Conservation (phyloP, 2,113 vertebrate genomes). For the Callospermophilus lateralis region DNA sequence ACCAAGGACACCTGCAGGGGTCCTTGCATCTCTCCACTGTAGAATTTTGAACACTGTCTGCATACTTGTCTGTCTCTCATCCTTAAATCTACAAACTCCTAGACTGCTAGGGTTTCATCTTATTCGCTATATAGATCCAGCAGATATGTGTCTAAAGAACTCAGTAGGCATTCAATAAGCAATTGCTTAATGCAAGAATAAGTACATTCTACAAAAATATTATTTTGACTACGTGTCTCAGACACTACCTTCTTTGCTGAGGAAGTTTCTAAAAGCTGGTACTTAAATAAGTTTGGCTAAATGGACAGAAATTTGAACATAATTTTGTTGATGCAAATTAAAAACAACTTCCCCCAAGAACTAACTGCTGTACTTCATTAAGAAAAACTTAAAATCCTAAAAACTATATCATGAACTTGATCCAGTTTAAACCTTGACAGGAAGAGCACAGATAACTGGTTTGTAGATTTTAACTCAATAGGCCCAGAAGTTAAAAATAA, state of each 20-base stretch:
- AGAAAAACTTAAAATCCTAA: not conserved
- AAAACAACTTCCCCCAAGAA: not conserved
- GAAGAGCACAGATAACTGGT: not conserved
- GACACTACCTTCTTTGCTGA: not conserved
- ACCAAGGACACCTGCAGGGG: not conserved
- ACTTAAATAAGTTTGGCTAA: not conserved
- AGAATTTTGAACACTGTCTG: not conserved
- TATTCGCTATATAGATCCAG: not conserved
- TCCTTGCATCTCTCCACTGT: not conserved
- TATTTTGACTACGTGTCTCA: not conserved
- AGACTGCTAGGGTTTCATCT: not conserved
- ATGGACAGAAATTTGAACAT: not conserved
- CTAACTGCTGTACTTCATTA: not conserved
- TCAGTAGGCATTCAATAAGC: not conserved
- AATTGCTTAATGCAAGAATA: not conserved
- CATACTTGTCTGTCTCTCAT: not conserved
- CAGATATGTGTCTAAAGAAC: not conserved
- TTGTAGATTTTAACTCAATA: conserved; percentile 23
- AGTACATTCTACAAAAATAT: not conserved
- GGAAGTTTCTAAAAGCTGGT: not conserved
- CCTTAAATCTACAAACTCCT: not conserved
- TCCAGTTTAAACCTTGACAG: conserved; percentile 4
- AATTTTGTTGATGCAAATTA: conserved; percentile 29
- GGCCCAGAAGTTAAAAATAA: conserved; percentile 20
- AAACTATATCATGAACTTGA: not conserved